Evolutionary conservation across 2,797 vertebrate genomes (phyloP), one percentile per base, ranked within the genome.

Genomic region (Neopelma chrysocephalum): DNA sequence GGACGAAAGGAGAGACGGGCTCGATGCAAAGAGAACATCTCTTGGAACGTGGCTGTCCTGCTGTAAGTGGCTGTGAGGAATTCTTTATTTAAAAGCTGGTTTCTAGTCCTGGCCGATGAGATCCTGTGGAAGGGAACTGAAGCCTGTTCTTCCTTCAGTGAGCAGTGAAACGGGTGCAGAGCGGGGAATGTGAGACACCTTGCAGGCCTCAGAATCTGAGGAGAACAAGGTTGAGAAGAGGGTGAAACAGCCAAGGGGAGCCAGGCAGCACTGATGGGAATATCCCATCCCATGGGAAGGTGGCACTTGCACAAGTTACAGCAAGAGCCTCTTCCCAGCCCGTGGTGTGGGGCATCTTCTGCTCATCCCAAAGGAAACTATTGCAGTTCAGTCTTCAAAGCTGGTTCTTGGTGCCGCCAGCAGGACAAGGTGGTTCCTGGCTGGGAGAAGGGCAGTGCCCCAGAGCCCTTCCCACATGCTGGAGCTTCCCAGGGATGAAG

Each of bases 271-370:
- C 32, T 1, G 0, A 2, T 3, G 10, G 81, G 18, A 54, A 40
- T 6, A 36, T 62, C 34, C 77, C 57, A 3, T 0, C n/a, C 77
- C 60, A 2, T 0, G 12, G 27, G 77, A 86, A 31, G 11, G 9
- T 22, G 4, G 53, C 58, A 23, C 34, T 2, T 0, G 0, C 5
- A 4, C 4, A 6, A 54, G 19, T 12, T 47, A 1, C 48, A 60
- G 42, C 69, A 53, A 50, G 70, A 66, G 12, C 66, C 13, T 12
- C 75, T 38, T 32, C 70, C 82, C 87, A 56, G 50, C 48, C 34
- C 0, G 0, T 5, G 31, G 15, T 6, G n/a, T 12, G 32, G 34
- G 34, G 29, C 16, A 1, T 14, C 65, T 91, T 5, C 43, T 72
- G 21, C 64, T 79, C 45, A 20, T 38, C 62, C 79, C 82, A 14